Base-by-base conservation (phyloP, 2,113 vertebrate species). In the Pipra filicauda region DNA sequence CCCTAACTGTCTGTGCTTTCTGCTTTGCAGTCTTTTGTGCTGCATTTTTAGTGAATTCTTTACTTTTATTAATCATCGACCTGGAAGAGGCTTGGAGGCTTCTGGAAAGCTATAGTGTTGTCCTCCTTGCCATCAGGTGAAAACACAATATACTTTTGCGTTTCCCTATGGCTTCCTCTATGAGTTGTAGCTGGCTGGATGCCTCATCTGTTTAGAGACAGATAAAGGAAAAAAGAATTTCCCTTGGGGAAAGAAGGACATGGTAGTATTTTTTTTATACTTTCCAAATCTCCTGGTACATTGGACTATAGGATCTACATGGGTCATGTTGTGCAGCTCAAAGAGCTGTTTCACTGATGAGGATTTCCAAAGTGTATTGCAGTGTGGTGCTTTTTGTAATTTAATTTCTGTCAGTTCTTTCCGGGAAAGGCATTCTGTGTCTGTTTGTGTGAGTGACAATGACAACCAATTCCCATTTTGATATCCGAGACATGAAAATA, bases 401-500 rank as follows among this genome's bases (percentile, higher is more conserved):
- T 84, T 89, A 20, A 31, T 74, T 65, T 92, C 58, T 85, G 33
- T 72, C 52, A 69, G 28, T 75, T 93, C 52, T 57, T 88, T 77
- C 57, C 0, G 12, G 65, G 57, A 85, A 78, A 17, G 62, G n/a
- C 54, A 78, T 75, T 90, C 23, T 48, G 24, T 66, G 27, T 48
- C 71, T 91, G 20, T 76, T 37, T 81, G 31, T 76, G 39, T 76
- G 75, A 88, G 24, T 77, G 57, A 49, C 64, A 94, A 55, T 61
- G 54, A 75, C 70, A 85, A 75, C 37, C 33, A 81, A 33, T 92
- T 93, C 73, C 61, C 44, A 71, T 96, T 92, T 87, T 91, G 73
- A 52, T 83, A 89, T 48, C 57, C 48, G 61, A 72, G 67, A 84
- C 35, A 26, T 67, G 52, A 69, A 92, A 96, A 77, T 59, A 87